Percentiles rank a stretch among this genome's conserved stretches.
Conservation (phyloP, 2,888 invertebrate species). For the Phytoseiulus persimilis region DNA sequence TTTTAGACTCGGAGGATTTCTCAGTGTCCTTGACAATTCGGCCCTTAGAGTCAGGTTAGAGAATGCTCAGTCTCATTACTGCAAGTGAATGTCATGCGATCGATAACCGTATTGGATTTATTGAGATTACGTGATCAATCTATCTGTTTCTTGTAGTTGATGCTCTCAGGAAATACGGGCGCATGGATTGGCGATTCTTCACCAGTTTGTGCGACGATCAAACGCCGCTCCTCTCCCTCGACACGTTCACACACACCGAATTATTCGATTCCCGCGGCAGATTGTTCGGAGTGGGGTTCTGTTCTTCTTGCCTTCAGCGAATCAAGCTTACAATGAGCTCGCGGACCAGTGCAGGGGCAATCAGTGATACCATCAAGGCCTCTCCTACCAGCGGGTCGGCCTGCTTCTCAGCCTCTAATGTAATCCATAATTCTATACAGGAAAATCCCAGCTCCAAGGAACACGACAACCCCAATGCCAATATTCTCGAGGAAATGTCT, state of each 20-base stretch:
- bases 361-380: neutral
- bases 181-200: neutral
- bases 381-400: no score
- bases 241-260: neutral
- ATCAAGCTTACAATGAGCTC: neutral
- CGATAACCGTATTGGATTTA: no score
- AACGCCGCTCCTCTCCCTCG: neutral
- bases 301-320: neutral
- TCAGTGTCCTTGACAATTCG: no score
- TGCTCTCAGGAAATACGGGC: neutral
- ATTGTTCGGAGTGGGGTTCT: neutral
- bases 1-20: no score
- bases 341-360: neutral
- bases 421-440: slow-evolving; percentile 15
- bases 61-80: no score
- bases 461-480: slow-evolving; percentile 10
- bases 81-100: no score
- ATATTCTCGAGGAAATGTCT: neutral
- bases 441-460: slow-evolving; percentile 30
- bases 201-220: no score
- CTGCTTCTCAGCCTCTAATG: neutral
- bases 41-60: no score
- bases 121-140: neutral
- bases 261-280: neutral
- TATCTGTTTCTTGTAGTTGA: neutral